A percentile compares a stretch with the other conserved stretches of the same genome.
These are phyloP conservation scores for Patella ulyssiponensis DNA, from an alignment of 2,888 invertebrate genomes.

Conservation along the genomic window DNA sequence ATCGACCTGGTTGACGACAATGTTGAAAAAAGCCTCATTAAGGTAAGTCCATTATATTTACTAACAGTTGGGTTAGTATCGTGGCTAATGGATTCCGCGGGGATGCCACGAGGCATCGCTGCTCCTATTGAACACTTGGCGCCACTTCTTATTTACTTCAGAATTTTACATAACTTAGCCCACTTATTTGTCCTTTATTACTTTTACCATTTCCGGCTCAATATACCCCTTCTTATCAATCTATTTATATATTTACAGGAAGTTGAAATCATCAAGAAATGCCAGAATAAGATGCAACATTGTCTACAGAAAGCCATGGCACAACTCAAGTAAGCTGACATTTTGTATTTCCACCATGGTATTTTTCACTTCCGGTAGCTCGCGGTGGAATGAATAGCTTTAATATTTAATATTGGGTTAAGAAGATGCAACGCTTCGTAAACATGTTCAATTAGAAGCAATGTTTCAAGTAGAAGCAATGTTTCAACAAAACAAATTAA, in stretches of 20 bases:
- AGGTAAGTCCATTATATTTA: constrained; percentile 60
- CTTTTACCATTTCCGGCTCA: too few species aligned
- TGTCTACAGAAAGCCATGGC: constrained; percentile 78
- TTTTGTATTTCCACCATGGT: not conserved
- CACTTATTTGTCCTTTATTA: too few species aligned
- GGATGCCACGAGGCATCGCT: too few species aligned
- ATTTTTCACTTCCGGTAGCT: not conserved
- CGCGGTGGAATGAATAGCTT: not conserved
- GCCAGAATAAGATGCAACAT: constrained; percentile 83
- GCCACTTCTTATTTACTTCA: too few species aligned
- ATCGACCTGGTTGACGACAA: constrained; percentile 91
- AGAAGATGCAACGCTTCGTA: too few species aligned
- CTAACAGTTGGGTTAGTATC: not conserved
- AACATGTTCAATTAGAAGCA: too few species aligned
- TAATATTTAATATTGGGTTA: not conserved
- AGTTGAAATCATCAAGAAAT: constrained; percentile 83
- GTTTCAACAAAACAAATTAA: too few species aligned
- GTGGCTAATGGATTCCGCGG: too few species aligned
- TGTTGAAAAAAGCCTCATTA: constrained; percentile 86
- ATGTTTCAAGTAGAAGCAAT: too few species aligned
- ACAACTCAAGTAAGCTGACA: constrained; percentile 73
- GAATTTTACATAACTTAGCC: too few species aligned
- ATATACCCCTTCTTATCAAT: not conserved
- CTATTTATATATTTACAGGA: constrained; percentile 76
- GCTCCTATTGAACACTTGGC: too few species aligned